Evolutionary conservation across 1,140 invertebrate genomes (phyloP).

Genomic region (Pteromalus puparum): DNA sequence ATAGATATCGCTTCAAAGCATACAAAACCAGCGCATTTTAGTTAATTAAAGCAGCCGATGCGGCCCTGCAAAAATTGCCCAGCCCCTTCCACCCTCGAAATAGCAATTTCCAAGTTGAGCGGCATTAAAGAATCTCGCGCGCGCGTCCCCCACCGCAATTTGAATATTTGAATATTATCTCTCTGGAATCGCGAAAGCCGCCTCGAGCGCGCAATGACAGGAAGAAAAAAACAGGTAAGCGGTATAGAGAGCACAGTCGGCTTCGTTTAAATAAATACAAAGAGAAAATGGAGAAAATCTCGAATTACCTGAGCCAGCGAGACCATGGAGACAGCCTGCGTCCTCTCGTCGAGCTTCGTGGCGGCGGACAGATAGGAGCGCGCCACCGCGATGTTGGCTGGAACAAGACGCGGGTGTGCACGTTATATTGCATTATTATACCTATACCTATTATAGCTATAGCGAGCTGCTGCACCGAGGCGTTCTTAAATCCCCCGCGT

Average conservation of each 20-base stretch:
- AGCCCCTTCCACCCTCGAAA: background rate
- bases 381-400: slow-evolving; percentile 91
- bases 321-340: slow-evolving; percentile 88
- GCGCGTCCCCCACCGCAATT: slow-evolving; percentile 2
- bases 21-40: too few relatives aligned
- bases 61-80: too few relatives aligned
- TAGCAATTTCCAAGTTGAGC: slow-evolving; percentile 8
- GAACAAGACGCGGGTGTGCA: slow-evolving; percentile 55
- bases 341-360: slow-evolving; percentile 87
- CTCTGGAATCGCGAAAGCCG: slow-evolving; percentile 4
- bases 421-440: too few relatives aligned
- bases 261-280: background rate
- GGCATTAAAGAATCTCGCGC: background rate
- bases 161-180: slow-evolving; percentile 46
- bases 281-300: background rate
- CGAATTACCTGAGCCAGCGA: slow-evolving; percentile 84
- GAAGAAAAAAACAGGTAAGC: background rate
- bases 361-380: slow-evolving; percentile 91
- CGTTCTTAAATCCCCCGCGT: slow-evolving; percentile 1
- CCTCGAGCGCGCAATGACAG: background rate
- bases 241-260: background rate
- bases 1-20: too few relatives aligned
- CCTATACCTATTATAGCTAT: too few relatives aligned
- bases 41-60: too few relatives aligned
- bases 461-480: too few relatives aligned